These are phyloP conservation scores for Brachystomella parvula DNA, from an alignment of 1,140 invertebrate species.

Conservation along the genomic window DNA sequence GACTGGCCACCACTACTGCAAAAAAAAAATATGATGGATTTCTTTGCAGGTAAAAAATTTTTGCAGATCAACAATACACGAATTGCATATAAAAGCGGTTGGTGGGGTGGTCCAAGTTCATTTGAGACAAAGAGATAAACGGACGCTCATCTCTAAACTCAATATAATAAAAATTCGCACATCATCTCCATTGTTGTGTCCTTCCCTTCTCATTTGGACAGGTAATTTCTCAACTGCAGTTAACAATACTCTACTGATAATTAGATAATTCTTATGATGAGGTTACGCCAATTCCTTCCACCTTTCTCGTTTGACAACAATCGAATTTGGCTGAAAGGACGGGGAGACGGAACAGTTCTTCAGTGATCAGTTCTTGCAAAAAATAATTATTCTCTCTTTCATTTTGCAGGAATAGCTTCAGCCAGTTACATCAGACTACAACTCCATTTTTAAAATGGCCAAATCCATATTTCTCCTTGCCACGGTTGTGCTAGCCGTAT, in stretches of 20 bases:
- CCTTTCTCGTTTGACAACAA: background rate
- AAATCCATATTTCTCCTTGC: constrained; percentile 13
- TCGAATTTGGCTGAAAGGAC: background rate
- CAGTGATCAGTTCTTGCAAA: too few species aligned
- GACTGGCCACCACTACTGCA: background rate
- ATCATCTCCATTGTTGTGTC: background rate
- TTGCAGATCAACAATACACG: background rate
- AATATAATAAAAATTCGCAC: background rate
- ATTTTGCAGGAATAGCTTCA: background rate
- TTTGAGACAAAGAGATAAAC: background rate
- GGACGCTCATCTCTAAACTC: background rate
- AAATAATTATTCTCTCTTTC: too few species aligned
- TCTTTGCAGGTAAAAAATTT: background rate
- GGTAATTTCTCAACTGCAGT: background rate
- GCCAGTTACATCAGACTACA: background rate
- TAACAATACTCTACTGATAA: background rate
- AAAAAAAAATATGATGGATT: background rate
- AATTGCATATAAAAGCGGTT: constrained; percentile 23
- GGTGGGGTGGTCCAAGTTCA: constrained; percentile 26
- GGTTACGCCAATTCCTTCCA: background rate
- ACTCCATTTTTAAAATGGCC: background rate
- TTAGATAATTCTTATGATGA: background rate
- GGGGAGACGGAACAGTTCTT: background rate
- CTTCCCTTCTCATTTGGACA: background rate
- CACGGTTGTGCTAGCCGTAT: constrained; percentile 16